Evolutionary conservation across 2,113 vertebrate genomes (phyloP).

Genomic region (Microcebus murinus): DNA sequence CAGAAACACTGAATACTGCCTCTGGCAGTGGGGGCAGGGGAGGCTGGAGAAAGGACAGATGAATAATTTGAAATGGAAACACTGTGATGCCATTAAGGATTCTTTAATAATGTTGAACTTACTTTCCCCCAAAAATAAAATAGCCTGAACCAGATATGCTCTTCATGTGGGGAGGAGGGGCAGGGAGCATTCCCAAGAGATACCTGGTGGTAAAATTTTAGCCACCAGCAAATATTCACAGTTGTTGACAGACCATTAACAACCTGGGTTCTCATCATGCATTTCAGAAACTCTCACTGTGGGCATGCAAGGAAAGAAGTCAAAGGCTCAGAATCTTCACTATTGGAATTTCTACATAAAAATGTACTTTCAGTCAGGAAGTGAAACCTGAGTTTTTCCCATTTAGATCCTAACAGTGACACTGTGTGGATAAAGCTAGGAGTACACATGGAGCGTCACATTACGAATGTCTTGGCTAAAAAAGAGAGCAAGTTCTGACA

Average conservation of each 20-base stretch:
- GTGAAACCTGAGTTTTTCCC: slow-evolving; percentile 69
- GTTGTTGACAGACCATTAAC: slow-evolving; percentile 67
- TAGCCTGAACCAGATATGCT: background rate
- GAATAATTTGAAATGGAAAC: background rate
- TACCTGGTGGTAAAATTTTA: slow-evolving; percentile 60
- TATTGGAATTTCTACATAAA: slow-evolving; percentile 52
- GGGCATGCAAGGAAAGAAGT: background rate
- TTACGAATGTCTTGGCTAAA: background rate
- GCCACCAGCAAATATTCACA: slow-evolving; percentile 58
- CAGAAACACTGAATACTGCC: background rate
- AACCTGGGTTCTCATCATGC: slow-evolving; percentile 30
- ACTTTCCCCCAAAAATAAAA: background rate
- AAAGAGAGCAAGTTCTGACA: background rate
- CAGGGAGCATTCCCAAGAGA: slow-evolving; percentile 7
- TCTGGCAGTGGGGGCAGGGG: background rate
- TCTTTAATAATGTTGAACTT: slow-evolving; percentile 5
- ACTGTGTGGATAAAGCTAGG: slow-evolving; percentile 87
- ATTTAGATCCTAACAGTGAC: slow-evolving; percentile 85
- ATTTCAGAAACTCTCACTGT: slow-evolving; percentile 41
- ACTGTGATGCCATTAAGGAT: slow-evolving; percentile 19
- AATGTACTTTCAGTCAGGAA: slow-evolving; percentile 62
- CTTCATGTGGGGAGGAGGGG: background rate
- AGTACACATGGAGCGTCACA: slow-evolving; percentile 68
- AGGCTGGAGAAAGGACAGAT: background rate
- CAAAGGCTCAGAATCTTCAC: slow-evolving; percentile 51